Base-by-base conservation (phyloP, 2,797 vertebrate genomes). In the Channallabes apus region DNA sequence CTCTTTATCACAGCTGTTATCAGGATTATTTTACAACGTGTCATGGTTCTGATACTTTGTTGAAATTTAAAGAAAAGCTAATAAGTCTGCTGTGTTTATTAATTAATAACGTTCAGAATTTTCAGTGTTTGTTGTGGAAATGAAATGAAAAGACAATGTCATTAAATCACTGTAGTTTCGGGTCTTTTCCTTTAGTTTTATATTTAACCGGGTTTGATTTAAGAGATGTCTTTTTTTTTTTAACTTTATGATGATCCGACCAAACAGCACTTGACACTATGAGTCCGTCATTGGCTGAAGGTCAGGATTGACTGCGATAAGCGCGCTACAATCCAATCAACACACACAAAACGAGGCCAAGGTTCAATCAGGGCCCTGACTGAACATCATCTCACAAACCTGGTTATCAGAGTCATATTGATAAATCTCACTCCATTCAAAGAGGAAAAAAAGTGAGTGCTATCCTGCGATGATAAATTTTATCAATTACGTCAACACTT, bases 201-300 rank as follows among this genome's bases (percentile, higher is more conserved):
- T 35, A 15, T 78, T 78, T 15, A 22, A 77, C 75, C 54, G 2
- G 2, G 8, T 7, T 20, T 38, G 76, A 32, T 59, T 61, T 61
- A 38, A 78, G 56, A 22, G 18, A 32, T 20, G 29, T 61, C 20
- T 35, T 75, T 76, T n/a, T 27, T 32, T 58, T 58, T 32, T 56
- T 11, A 1, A 54, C 72, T 65, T 84, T 84, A 64, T 67, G 38
- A 73, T 54, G 35, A 35, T 59, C 35, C 9, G 64, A 38, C 83
- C 32, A 46, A 27, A 78, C 32, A 56, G 54, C 22, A 24, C 72
- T 67, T 51, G 9, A 38, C 51, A 68, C 24, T 46, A 46, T 46
- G 68, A 83, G 71, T 64, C 67, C 71, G 69, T 35, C 41, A 17
- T 35, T 84, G 85, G 65, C 67, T 82, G 80, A 85, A 86, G 78